These are phyloP conservation scores for Drosophila mulleri DNA, from an alignment of 2,888 invertebrate genomes.

Conservation along the genomic window DNA sequence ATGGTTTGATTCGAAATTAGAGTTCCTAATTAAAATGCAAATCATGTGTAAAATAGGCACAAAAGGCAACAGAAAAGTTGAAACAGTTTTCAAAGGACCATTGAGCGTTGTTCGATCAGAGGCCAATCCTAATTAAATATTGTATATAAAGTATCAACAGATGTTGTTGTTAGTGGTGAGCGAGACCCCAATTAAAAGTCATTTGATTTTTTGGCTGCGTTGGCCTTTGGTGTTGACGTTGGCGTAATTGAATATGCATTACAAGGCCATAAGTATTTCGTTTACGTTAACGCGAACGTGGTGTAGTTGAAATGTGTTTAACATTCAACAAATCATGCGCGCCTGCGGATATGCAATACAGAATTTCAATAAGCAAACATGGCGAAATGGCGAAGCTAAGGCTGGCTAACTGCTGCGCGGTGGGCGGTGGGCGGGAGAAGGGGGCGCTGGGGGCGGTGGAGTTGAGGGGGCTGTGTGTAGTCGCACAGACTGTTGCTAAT, in stretches of 20 bases:
- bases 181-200: constrained; percentile 55
- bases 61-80: not conserved
- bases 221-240: constrained; percentile 11
- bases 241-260: constrained; percentile 73
- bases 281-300: constrained; percentile 37
- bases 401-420: constrained; percentile 13
- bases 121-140: constrained; percentile 2
- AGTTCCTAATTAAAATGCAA: constrained; percentile 9
- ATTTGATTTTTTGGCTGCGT: constrained; percentile 26
- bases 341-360: constrained; percentile 79
- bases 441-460: not conserved
- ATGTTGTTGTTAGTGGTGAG: not conserved
- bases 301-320: constrained; percentile 56
- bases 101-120: constrained; percentile 3
- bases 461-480: not conserved
- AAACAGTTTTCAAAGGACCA: not conserved
- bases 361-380: constrained; percentile 81
- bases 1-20: not conserved
- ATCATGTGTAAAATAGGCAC: constrained; percentile 1
- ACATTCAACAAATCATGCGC: constrained; percentile 78
- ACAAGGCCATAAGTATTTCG: constrained; percentile 67
- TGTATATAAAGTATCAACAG: constrained; percentile 2
- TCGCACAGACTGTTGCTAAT: constrained; percentile 70
- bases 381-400: constrained; percentile 25
- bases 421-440: not conserved